phyloP scores from a whole-genome alignment of 2,888 invertebrate genomes.

The Drosophila peninsularis region DNA sequence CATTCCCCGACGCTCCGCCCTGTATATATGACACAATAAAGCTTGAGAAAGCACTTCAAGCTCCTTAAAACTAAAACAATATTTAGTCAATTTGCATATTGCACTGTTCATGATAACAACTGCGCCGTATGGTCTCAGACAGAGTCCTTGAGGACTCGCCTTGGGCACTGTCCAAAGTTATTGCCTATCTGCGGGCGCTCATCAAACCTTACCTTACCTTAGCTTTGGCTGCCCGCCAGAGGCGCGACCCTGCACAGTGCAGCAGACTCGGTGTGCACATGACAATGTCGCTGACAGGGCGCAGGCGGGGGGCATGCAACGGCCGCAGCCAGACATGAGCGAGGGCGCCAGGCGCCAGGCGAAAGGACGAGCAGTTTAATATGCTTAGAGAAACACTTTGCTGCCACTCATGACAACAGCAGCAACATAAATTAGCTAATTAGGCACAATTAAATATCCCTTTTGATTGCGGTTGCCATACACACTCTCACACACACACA shows the following conservation, averaged over 20 bases:
- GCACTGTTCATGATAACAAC: not conserved
- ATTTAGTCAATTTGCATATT: not conserved
- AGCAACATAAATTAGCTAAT: conserved; percentile 78
- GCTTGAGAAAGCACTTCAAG: too few relatives aligned
- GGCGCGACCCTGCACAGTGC: not conserved
- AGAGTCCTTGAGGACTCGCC: not conserved
- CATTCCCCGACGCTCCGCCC: too few relatives aligned
- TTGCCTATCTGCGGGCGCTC: conserved; percentile 49
- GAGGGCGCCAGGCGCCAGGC: not conserved
- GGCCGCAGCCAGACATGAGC: not conserved
- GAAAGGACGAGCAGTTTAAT: conserved; percentile 43
- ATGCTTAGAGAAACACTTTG: conserved; percentile 70
- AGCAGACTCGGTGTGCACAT: conserved; percentile 25
- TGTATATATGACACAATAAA: too few relatives aligned
- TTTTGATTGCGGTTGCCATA: conserved; percentile 73
- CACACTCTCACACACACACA: conserved; percentile 24
- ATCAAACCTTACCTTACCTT: not conserved
- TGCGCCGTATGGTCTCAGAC: not conserved
- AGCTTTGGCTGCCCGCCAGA: too few relatives aligned
- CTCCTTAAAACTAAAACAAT: too few relatives aligned
- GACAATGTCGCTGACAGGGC: conserved; percentile 39
- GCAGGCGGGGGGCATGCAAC: conserved; percentile 5
- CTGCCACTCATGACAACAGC: conserved; percentile 50
- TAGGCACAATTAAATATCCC: conserved; percentile 78
- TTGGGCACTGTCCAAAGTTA: not conserved